A percentile compares a stretch with the other conserved stretches of the same genome.
phyloP scores from a whole-genome alignment of 2,888 invertebrate genomes.

The Amphipoea lucens region DNA sequence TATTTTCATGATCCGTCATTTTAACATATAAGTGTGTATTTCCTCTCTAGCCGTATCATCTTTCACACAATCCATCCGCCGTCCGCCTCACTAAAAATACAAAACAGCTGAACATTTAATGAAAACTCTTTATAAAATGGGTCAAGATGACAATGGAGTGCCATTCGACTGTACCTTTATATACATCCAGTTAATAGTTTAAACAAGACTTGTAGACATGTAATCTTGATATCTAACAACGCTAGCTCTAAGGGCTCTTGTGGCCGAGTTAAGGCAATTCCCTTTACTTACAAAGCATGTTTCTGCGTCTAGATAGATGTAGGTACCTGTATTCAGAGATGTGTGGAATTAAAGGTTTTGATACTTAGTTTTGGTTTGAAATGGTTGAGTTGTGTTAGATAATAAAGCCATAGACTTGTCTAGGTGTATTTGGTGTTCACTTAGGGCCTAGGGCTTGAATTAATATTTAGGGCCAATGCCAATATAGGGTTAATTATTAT shows the following conservation, averaged over 20 bases:
- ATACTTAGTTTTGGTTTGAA: constrained; percentile 34
- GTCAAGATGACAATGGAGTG: constrained; percentile 61
- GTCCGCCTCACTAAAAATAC: neutral
- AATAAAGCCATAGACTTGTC: constrained; percentile 22
- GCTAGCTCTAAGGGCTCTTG: constrained; percentile 80
- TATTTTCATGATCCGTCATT: too few species aligned
- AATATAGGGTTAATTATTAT: too few species aligned
- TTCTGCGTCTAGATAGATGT: constrained; percentile 37
- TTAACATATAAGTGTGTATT: neutral
- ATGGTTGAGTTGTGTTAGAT: constrained; percentile 37
- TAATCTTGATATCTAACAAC: constrained; percentile 86
- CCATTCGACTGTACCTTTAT: constrained; percentile 63
- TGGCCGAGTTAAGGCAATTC: constrained; percentile 82
- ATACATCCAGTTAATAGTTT: constrained; percentile 79
- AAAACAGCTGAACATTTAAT: constrained; percentile 34
- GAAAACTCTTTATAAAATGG: constrained; percentile 40
- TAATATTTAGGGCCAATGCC: too few species aligned
- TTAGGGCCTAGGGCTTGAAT: too few species aligned
- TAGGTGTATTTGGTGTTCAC: constrained; percentile 2
- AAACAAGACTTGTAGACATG: constrained; percentile 79
- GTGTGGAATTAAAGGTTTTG: constrained; percentile 29
- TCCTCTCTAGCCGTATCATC: neutral
- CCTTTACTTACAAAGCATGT: constrained; percentile 78
- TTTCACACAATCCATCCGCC: neutral
- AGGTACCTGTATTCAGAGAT: constrained; percentile 27